Evolutionary conservation across 2,888 invertebrate genomes (phyloP), one percentile per base, ranked within the genome.

Genomic region (Idaea biselata): DNA sequence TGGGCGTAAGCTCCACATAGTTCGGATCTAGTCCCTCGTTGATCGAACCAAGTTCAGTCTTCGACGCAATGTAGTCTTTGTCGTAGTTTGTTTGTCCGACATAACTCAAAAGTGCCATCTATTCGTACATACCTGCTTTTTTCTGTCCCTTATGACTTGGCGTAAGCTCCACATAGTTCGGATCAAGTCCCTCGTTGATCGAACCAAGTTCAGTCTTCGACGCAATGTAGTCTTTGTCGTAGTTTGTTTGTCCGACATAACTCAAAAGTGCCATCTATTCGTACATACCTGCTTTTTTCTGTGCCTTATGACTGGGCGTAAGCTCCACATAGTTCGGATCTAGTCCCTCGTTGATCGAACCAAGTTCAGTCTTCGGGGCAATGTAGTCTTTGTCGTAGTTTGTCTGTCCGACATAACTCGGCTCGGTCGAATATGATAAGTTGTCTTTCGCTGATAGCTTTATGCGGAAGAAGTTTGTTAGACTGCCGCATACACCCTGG

Each of bases 401-500:
- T 0, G 89, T 87, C 73, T 92, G 90, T 2, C 92, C 88, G 16
- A 91, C 73, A 74, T 91, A 89, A 64, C 91, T 93, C 0, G 89
- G 89, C 64, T 90, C 87, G 61, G 88, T 89, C 16, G 93, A 88
- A 75, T 92, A 93, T 0, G 92, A 92, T 63, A 90, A 73, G 70
- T 93, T 89, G 71, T 93, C 94, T 70, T 88, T 90, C 0, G 91
- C 76, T 7, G 86, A 69, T 55, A 91, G 72, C 75, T 92, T 93
- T 16, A 89, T 80, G 16, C 91, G 87, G 67, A 97, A 93, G 61
- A 96, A 93, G 69, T 95, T 96, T 2, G 96, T 95, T 0, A 97
- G 86, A 55, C 95, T 96, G 33, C 96, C 96, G 74, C 96, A 96
- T 7, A 96, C 95, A 57, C 94, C 94, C 95, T 96, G 93, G 58